Conservation (phyloP, 2,888 invertebrate species). For the Macaria notata region DNA sequence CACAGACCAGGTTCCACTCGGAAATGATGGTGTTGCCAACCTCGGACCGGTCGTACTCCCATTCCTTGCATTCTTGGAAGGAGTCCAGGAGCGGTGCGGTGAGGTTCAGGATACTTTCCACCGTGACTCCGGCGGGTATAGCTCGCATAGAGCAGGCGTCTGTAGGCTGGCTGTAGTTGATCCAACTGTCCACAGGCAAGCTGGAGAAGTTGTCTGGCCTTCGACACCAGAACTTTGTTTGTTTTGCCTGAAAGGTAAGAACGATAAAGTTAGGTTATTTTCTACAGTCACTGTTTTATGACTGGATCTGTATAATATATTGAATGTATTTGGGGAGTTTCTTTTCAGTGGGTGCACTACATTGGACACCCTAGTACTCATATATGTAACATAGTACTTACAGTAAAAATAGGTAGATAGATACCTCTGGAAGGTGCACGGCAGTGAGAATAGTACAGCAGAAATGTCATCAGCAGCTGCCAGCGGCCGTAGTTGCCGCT, state of each 20-base stretch:
- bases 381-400: constrained; percentile 57
- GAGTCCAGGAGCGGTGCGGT: constrained; percentile 63
- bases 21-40: constrained; percentile 87
- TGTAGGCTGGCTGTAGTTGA: constrained; percentile 84
- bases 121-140: constrained; percentile 60
- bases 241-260: constrained; percentile 75
- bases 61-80: constrained; percentile 79
- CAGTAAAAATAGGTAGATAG: constrained; percentile 88
- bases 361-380: no score
- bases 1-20: constrained; percentile 90
- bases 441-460: constrained; percentile 88
- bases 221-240: constrained; percentile 87
- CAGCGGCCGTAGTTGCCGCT: constrained; percentile 90
- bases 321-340: no score
- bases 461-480: constrained; percentile 88
- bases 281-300: no score
- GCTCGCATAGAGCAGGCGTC: constrained; percentile 82
- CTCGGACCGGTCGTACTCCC: constrained; percentile 83
- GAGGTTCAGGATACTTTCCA: constrained; percentile 60
- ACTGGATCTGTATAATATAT: no score
- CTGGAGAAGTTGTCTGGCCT: constrained; percentile 80
- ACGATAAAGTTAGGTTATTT: background rate
- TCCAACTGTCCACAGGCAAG: constrained; percentile 83
- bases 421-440: constrained; percentile 92
- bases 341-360: no score